Conservation (phyloP, 2,797 vertebrate genomes). For the Zalophus californianus region DNA sequence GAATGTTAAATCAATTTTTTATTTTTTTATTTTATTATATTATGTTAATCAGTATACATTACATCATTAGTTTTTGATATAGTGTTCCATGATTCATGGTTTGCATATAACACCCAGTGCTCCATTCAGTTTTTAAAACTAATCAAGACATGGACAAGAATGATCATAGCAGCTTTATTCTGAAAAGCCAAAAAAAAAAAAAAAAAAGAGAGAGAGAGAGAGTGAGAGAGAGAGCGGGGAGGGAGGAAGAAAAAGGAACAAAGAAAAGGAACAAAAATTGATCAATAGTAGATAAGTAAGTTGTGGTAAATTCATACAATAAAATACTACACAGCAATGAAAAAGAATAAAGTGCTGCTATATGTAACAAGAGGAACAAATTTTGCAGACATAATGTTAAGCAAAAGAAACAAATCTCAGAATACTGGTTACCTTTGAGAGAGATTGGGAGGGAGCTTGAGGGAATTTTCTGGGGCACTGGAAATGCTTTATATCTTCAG, state of each 20-base stretch:
- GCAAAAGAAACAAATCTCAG: not conserved
- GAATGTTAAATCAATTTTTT: constrained; percentile 20
- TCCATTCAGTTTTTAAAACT: not conserved
- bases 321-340: not conserved
- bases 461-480: not conserved
- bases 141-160: not conserved
- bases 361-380: not conserved
- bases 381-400: not conserved
- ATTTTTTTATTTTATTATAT: too few species aligned
- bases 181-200: not conserved
- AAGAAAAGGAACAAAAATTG: not conserved
- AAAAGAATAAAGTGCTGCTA: not conserved
- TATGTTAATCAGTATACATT: too few species aligned
- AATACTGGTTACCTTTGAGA: not conserved
- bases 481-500: constrained; percentile 15
- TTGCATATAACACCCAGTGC: too few species aligned
- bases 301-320: not conserved
- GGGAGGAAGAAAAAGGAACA: not conserved
- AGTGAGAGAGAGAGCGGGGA: not conserved
- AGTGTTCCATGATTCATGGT: too few species aligned
- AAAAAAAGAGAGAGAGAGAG: not conserved
- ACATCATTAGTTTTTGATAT: too few species aligned
- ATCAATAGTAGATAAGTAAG: not conserved
- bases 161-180: not conserved
- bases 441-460: not conserved